Evolutionary conservation across 2,797 vertebrate genomes (phyloP).

Genomic region (Lagodon rhomboides): DNA sequence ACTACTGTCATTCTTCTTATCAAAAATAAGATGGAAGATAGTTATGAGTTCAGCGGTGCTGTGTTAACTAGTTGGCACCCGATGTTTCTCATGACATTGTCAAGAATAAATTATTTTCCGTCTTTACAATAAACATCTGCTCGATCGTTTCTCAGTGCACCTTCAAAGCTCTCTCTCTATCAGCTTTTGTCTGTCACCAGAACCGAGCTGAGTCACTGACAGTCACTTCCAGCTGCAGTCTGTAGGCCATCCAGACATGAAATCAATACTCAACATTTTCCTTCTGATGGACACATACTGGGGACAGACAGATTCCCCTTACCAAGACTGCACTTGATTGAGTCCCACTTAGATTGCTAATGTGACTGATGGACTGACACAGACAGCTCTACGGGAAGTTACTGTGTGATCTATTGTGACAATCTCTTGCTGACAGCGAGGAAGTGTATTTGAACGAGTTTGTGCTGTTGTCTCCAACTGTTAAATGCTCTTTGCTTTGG

Average conservation of each 20-base stretch:
- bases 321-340: slow-evolving; percentile 80
- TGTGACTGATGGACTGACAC: slow-evolving; percentile 79
- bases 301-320: slow-evolving; percentile 70
- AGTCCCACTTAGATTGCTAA: slow-evolving; percentile 81
- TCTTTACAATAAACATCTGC: slow-evolving; percentile 68
- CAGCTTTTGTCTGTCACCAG: slow-evolving; percentile 62
- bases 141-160: slow-evolving; percentile 38
- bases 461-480: slow-evolving; percentile 41
- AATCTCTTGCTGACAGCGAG: slow-evolving; percentile 52
- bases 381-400: slow-evolving; percentile 67
- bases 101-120: slow-evolving; percentile 55
- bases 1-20: slow-evolving; percentile 64
- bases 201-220: slow-evolving; percentile 74
- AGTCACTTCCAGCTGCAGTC: slow-evolving; percentile 81
- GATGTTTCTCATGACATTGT: slow-evolving; percentile 31
- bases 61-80: slow-evolving; percentile 57
- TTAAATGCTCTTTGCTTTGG: slow-evolving; percentile 44
- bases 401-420: slow-evolving; percentile 60
- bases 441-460: slow-evolving; percentile 30
- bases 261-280: slow-evolving; percentile 86
- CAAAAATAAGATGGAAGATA: slow-evolving; percentile 52
- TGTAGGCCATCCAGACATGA: slow-evolving; percentile 77
- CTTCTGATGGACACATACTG: slow-evolving; percentile 82
- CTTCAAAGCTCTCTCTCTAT: slow-evolving; percentile 58
- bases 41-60: slow-evolving; percentile 52